phyloP scores from a whole-genome alignment of 2,888 invertebrate species.

The Scaptomyza cyrtandrae region DNA sequence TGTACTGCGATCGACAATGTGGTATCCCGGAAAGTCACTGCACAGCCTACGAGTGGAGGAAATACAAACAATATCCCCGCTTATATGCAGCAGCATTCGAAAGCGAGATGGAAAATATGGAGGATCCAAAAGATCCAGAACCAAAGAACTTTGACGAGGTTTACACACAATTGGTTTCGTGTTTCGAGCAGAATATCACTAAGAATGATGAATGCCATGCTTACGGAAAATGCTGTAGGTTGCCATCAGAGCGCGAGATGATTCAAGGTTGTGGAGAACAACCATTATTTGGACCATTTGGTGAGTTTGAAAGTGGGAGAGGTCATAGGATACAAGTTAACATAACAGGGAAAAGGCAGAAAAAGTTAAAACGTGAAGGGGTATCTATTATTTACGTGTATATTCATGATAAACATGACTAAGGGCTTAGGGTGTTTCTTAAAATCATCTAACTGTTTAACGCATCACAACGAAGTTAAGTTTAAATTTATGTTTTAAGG shows the following conservation, averaged over 20 bases:
- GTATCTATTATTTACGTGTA: too few relatives aligned
- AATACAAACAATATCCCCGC: conserved; percentile 40
- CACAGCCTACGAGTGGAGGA: conserved; percentile 53
- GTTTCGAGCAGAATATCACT: conserved; percentile 32
- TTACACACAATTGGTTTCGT: conserved; percentile 41
- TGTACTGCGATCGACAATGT: conserved; percentile 43
- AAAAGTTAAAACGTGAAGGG: too few relatives aligned
- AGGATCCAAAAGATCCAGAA: conserved; percentile 15
- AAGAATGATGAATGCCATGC: conserved; percentile 10
- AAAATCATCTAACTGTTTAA: background rate
- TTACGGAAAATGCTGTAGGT: conserved; percentile 44
- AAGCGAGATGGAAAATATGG: conserved; percentile 3
- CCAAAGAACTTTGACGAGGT: conserved; percentile 65
- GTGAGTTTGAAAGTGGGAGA: conserved; percentile 23
- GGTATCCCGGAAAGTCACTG: conserved; percentile 42
- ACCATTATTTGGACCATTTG: conserved; percentile 6
- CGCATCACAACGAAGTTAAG: background rate
- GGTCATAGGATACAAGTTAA: too few relatives aligned
- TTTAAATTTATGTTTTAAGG: background rate
- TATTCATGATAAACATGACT: background rate
- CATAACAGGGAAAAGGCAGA: too few relatives aligned
- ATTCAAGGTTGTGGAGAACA: conserved; percentile 34
- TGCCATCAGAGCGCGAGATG: conserved; percentile 4
- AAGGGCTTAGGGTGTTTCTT: background rate
- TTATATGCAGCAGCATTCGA: conserved; percentile 23